These are phyloP conservation scores for Chloroclystis v-ata DNA, from an alignment of 2,888 invertebrate species.

Conservation along the genomic window DNA sequence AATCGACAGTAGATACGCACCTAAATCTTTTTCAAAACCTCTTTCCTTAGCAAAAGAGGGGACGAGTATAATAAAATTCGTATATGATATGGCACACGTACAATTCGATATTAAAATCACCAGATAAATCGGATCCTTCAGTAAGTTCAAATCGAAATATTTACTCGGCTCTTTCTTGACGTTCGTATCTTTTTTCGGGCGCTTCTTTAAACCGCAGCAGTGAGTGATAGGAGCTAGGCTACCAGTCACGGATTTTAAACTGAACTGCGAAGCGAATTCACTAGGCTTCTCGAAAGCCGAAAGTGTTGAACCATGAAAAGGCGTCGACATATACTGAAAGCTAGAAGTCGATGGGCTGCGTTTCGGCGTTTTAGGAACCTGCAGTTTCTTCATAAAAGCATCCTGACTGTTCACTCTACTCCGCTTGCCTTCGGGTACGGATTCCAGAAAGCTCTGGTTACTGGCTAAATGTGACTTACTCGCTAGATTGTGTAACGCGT, in stretches of 20 bases:
- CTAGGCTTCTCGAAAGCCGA: slow-evolving; percentile 86
- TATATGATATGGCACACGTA: slow-evolving; percentile 91
- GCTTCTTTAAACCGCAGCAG: slow-evolving; percentile 59
- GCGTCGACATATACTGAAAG: slow-evolving; percentile 90
- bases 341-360: slow-evolving; percentile 88
- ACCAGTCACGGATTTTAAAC: slow-evolving; percentile 82
- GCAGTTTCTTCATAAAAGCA: slow-evolving; percentile 58
- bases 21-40: slow-evolving; percentile 83
- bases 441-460: slow-evolving; percentile 80
- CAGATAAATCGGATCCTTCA: slow-evolving; percentile 88
- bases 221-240: slow-evolving; percentile 69
- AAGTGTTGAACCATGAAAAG: slow-evolving; percentile 90
- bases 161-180: slow-evolving; percentile 73
- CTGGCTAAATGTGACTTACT: slow-evolving; percentile 81
- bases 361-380: slow-evolving; percentile 74
- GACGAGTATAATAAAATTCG: slow-evolving; percentile 89
- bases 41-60: slow-evolving; percentile 86
- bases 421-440: slow-evolving; percentile 81
- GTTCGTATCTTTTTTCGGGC: slow-evolving; percentile 48
- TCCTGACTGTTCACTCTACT: slow-evolving; percentile 60
- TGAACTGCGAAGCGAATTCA: slow-evolving; percentile 87
- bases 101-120: slow-evolving; percentile 91
- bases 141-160: slow-evolving; percentile 85
- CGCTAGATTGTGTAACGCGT: slow-evolving; percentile 79
- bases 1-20: slow-evolving; percentile 86